These are phyloP conservation scores for Fragum sueziense DNA, from an alignment of 2,888 invertebrate genomes.

Conservation along the genomic window DNA sequence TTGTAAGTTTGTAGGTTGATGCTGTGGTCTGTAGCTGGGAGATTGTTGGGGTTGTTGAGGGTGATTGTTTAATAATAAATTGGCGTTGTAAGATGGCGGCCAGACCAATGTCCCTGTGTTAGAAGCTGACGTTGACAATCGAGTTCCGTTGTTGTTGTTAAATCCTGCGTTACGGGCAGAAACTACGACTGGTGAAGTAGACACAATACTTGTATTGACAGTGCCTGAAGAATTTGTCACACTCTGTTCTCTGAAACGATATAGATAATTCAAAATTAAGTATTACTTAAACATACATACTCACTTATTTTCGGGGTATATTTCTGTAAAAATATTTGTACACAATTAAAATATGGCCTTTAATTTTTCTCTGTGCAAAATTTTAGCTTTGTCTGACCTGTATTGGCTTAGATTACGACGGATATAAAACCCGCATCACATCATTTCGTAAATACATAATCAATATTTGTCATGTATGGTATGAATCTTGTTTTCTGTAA, in stretches of 20 bases:
- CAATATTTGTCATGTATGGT: too few species aligned
- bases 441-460: too few species aligned
- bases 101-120: slow-evolving; percentile 10
- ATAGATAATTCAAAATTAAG: not conserved
- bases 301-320: too few species aligned
- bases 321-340: too few species aligned
- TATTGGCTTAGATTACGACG: too few species aligned
- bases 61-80: not conserved
- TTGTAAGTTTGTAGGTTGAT: not conserved
- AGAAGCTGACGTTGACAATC: slow-evolving; percentile 5
- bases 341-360: too few species aligned
- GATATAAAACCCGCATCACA: too few species aligned
- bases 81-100: not conserved
- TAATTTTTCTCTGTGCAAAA: too few species aligned
- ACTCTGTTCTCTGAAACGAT: slow-evolving; percentile 46
- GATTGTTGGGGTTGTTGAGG: slow-evolving; percentile 6
- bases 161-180: not conserved
- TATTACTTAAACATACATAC: too few species aligned
- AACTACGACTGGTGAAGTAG: not conserved
- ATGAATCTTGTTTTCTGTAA: too few species aligned
- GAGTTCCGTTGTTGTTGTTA: not conserved
- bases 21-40: not conserved
- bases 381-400: too few species aligned
- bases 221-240: slow-evolving; percentile 29
- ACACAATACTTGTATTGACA: slow-evolving; percentile 22